Percentiles rank a stretch among this genome's conserved stretches.
These are phyloP conservation scores for Halictus ligatus DNA, from an alignment of 2,888 invertebrate species.

Conservation along the genomic window DNA sequence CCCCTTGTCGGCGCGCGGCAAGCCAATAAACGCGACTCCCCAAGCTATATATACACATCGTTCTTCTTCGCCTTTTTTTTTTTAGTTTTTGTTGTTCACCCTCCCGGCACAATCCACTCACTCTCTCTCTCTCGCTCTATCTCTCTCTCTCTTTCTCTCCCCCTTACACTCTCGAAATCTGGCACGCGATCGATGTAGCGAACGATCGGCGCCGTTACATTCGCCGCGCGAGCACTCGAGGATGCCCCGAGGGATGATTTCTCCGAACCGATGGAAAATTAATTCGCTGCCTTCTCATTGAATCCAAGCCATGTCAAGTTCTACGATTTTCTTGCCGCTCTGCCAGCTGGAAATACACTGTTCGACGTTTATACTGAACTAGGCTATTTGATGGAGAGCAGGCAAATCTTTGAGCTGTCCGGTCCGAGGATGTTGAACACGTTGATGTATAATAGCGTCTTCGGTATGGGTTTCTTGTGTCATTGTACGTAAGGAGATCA, in stretches of 20 bases:
- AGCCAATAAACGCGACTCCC: slow-evolving; percentile 4
- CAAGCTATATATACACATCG: slow-evolving; percentile 8
- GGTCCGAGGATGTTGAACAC: background rate
- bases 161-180: background rate
- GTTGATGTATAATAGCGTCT: background rate
- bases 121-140: background rate
- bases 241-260: slow-evolving; percentile 11
- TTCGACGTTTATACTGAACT: background rate
- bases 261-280: background rate
- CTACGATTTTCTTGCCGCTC: background rate
- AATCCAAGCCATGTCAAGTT: background rate
- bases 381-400: background rate
- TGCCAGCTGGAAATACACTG: background rate
- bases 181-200: slow-evolving; percentile 15
- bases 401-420: background rate
- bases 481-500: background rate
- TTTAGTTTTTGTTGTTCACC: slow-evolving; percentile 12
- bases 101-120: background rate
- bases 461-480: background rate
- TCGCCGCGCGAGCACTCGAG: background rate
- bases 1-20: slow-evolving; percentile 8
- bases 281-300: slow-evolving; percentile 2
- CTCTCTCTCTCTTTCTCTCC: background rate
- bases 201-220: slow-evolving; percentile 4
- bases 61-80: background rate